Evolutionary conservation across 2,888 invertebrate genomes (phyloP), one percentile per base, ranked within the genome.

Genomic region (Subacronicta megacephala): DNA sequence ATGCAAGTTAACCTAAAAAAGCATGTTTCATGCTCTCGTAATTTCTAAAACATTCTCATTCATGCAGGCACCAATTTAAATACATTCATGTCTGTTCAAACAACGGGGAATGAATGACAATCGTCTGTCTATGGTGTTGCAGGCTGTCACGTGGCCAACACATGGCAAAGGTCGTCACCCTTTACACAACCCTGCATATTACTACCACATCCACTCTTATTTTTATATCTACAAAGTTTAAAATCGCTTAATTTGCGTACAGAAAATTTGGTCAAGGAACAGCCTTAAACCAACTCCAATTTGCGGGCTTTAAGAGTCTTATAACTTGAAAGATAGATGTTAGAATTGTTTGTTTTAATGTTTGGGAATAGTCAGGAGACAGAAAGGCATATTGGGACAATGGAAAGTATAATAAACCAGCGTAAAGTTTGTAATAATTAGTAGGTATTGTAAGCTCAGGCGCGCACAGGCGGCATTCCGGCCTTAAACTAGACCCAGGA

Each of bases 151-250:
- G 81, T 85, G 86, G 73, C 26, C 54, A 49, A 74, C 87, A 85
- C 66, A 85, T 87, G 87, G 65, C 52, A 46, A 61, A 78, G 86
- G 85, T 85, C 87, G 82, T 78, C 85, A 85, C 77, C 85, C 86
- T 85, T 68, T 72, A 26, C 15, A 56, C 77, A 68, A 72, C 38
- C 43, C 68, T 77, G 70, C 73, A 64, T 20, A 18, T 40, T 46
- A 35, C 51, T 6, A 6, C 17, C 16, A 20, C 6, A 7, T 9
- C 12, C 18, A 53, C 13, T 36, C 42, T 53, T 63, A 36, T 6
- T 3, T 0, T 0, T 10, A n/a, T 6, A 0, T 0, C 0, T 0
- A 37, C 47, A 57, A 40, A 23, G 57, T 29, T 33, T 10, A 53
- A 7, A 41, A 55, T 68, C 18, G 68, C 17, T 16, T 44, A 40